These are phyloP conservation scores for Platerodrilus igneus DNA, from an alignment of 2,888 invertebrate species.

Conservation along the genomic window DNA sequence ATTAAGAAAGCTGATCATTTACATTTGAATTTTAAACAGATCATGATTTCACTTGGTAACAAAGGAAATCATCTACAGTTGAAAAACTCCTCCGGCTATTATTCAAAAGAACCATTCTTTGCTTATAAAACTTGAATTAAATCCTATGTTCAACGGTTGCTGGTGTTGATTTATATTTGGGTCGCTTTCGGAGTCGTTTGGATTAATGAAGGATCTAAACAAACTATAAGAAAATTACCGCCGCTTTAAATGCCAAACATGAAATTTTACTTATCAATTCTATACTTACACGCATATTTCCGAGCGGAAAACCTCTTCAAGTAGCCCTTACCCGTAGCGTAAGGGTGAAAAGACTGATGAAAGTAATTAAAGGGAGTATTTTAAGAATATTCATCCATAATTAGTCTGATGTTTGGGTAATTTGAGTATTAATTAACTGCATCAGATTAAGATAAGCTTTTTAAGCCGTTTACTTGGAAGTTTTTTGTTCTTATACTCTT, in stretches of 20 bases:
- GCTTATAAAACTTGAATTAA: conserved; percentile 10
- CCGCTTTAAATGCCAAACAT: too few species aligned
- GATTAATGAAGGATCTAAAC: too few species aligned
- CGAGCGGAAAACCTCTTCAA: too few species aligned
- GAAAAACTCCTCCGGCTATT: conserved; percentile 18
- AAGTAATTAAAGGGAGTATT: conserved; percentile 37
- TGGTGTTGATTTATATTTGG: too few species aligned
- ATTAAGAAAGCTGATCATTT: conserved; percentile 24
- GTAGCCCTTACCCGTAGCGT: too few species aligned
- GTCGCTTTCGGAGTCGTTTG: too few species aligned
- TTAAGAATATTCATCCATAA: conserved; percentile 40
- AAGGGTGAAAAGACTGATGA: conserved; percentile 24
- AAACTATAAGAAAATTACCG: too few species aligned
- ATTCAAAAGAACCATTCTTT: conserved; percentile 12
- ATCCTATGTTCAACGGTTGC: conserved; percentile 8
- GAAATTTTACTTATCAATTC: too few species aligned
- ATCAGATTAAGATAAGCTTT: conserved; percentile 39
- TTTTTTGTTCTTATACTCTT: too few species aligned
- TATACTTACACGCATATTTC: too few species aligned
- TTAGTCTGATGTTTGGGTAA: conserved; percentile 40
- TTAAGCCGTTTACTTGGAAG: too few species aligned
- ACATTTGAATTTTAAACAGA: conserved; percentile 23
- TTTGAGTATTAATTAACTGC: conserved; percentile 41
- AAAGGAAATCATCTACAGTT: conserved; percentile 20
- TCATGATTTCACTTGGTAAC: conserved; percentile 23